Evolutionary conservation across 2,797 vertebrate genomes (phyloP), one percentile per base, ranked within the genome.

Genomic region (Pristis pectinata): DNA sequence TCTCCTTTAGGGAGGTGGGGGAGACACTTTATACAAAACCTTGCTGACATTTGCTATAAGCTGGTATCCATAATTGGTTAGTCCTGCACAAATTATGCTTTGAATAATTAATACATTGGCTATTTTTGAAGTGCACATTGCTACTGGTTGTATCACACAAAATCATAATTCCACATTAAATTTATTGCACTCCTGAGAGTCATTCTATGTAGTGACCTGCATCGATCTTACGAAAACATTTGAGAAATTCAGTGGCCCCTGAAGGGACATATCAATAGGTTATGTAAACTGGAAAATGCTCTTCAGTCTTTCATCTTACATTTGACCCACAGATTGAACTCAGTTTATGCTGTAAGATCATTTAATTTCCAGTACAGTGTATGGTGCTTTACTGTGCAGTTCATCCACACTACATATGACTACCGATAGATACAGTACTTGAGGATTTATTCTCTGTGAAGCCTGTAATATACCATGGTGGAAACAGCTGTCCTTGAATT

Each of bases 41-140:
- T 56, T 34, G 34, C 30, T 89, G 34, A 61, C 10, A 87, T 56
- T 59, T 89, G 53, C 53, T 30, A 59, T 59, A 61, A 89, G 59
- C 7, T 89, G 85, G 85, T 30, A n/a, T 59, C 15, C 30, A 19
- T 89, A 59, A 59, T 56, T n/a, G 10, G 11, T n/a, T 53, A 87
- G 27, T 59, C 27, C 10, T 30, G 56, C 34, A 53, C 80, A 87
- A 87, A 59, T 59, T 87, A 59, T 89, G 53, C 53, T 59, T 5
- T 59, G 85, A 89, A 89, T n/a, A 89, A 89, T 87, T 34, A 87
- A 59, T 89, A 89, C 49, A 24, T 24, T 89, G 85, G 59, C 53
- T 17, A 85, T 1, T 34, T 34, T 4, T n/a, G 56, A 89, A n/a
- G 59, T 61, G 34, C 34, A 61, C 56, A 59, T 53, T 56, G 34